A percentile compares a stretch with the other conserved stretches of the same genome.
phyloP scores from a whole-genome alignment of 2,113 vertebrate genomes.

The Uria lomvia region DNA sequence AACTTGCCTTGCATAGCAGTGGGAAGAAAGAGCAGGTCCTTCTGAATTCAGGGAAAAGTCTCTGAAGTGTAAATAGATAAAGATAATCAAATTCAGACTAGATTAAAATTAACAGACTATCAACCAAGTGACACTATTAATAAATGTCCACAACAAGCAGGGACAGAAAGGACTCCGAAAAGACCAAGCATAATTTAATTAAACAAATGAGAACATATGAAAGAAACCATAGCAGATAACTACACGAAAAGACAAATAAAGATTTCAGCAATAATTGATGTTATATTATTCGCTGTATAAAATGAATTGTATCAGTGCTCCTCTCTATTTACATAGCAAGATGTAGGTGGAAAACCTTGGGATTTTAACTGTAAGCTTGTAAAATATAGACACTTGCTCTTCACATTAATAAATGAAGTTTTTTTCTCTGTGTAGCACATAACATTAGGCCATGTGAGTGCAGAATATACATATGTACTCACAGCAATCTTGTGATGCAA shows the following conservation, averaged over 20 bases:
- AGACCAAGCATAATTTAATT: slow-evolving; percentile 61
- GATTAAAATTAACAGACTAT: slow-evolving; percentile 69
- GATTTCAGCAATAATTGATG: slow-evolving; percentile 44
- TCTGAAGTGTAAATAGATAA: slow-evolving; percentile 68
- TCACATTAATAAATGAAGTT: neutral
- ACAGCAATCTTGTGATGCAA: slow-evolving; percentile 12
- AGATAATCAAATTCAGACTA: slow-evolving; percentile 62
- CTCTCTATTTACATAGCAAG: neutral
- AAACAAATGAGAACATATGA: slow-evolving; percentile 46
- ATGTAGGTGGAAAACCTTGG: neutral
- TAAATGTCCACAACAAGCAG: slow-evolving; percentile 56
- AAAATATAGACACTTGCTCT: neutral
- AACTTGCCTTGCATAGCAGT: neutral
- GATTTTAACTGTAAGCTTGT: slow-evolving; percentile 10
- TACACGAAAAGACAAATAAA: slow-evolving; percentile 37
- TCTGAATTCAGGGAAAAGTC: slow-evolving; percentile 39
- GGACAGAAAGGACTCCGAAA: slow-evolving; percentile 36
- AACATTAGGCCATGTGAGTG: neutral
- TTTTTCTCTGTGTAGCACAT: neutral
- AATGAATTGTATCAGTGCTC: neutral
- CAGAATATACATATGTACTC: neutral
- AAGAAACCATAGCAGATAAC: slow-evolving; percentile 21
- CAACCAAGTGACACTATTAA: slow-evolving; percentile 67
- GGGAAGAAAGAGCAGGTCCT: neutral
- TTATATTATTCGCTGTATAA: neutral